These are phyloP conservation scores for Tragopan temminckii DNA, from an alignment of 2,797 vertebrate genomes.

Conservation along the genomic window DNA sequence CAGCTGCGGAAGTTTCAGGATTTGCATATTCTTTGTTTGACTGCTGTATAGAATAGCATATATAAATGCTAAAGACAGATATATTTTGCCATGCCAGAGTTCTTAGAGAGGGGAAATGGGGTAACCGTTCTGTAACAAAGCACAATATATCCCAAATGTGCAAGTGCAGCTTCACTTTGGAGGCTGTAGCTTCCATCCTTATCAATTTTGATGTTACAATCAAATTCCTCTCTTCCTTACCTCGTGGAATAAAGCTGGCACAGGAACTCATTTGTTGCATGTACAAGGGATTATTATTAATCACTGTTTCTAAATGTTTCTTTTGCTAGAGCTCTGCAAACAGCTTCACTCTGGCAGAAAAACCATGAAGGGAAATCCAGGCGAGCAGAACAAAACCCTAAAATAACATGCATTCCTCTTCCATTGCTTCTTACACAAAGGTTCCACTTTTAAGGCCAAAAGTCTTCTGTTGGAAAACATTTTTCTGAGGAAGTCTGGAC, in stretches of 20 bases:
- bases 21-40: neutral
- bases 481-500: neutral
- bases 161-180: neutral
- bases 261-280: neutral
- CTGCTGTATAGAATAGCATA: neutral
- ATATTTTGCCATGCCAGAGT: neutral
- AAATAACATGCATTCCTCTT: neutral
- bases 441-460: slow-evolving; percentile 11
- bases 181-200: neutral
- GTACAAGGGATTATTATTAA: slow-evolving; percentile 9
- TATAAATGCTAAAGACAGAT: neutral
- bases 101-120: neutral
- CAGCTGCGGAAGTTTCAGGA: rapidly evolving
- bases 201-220: neutral
- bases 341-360: neutral
- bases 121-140: neutral
- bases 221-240: neutral
- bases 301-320: neutral
- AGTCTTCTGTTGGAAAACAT: neutral
- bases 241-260: neutral
- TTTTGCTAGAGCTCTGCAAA: slow-evolving; percentile 26
- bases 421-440: slow-evolving; percentile 20
- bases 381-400: neutral
- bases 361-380: neutral
- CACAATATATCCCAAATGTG: neutral